phyloP scores from a whole-genome alignment of 1,140 invertebrate genomes.

The Diorhabda sublineata region DNA sequence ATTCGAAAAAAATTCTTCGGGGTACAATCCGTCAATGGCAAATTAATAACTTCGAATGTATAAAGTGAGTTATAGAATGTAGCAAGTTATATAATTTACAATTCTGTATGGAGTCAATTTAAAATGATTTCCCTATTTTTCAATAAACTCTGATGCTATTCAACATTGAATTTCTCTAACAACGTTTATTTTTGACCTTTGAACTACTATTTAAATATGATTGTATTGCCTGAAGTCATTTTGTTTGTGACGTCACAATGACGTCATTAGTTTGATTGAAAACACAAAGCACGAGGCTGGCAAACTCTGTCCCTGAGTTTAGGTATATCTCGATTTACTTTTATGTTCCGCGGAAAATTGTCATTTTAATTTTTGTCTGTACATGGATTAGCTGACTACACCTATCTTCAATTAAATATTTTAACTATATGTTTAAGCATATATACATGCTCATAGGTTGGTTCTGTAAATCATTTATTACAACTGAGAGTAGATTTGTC shows the following conservation, averaged over 20 bases:
- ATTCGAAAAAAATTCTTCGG: too few species aligned
- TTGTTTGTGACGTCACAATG: conserved; percentile 30
- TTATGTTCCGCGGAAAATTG: background rate
- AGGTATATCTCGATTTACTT: too few species aligned
- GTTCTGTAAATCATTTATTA: background rate
- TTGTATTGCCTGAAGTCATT: conserved; percentile 17
- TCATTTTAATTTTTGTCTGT: background rate
- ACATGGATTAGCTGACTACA: background rate
- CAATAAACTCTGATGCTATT: too few species aligned
- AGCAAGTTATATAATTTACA: too few species aligned
- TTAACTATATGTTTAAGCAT: conserved; percentile 22
- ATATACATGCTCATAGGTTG: conserved; percentile 22
- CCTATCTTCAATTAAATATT: background rate
- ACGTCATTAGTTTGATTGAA: conserved; percentile 24
- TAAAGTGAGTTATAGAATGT: too few species aligned
- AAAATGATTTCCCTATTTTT: too few species aligned
- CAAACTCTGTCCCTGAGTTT: conserved; percentile 37
- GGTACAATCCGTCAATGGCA: too few species aligned
- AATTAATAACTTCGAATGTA: too few species aligned
- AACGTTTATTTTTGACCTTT: too few species aligned
- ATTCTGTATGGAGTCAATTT: too few species aligned
- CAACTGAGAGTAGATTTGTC: too few species aligned
- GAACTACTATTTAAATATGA: background rate
- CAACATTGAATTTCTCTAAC: too few species aligned
- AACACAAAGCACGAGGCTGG: conserved; percentile 45